Evolutionary conservation across 2,113 vertebrate genomes (phyloP), one percentile per base, ranked within the genome.

Genomic region (Xerus inauris): DNA sequence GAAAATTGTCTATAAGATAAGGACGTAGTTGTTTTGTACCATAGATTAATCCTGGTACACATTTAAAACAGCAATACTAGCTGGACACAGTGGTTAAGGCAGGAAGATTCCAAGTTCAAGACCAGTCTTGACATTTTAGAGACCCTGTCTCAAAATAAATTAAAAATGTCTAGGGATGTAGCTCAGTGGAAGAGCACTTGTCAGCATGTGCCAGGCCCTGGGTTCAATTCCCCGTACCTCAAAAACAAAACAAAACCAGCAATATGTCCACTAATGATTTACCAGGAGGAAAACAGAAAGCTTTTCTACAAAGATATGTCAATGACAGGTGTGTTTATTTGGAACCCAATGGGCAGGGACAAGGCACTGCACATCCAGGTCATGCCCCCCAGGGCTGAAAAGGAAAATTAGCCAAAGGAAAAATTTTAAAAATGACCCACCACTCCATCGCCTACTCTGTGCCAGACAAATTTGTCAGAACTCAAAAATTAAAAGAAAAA

Each of bases 311-410:
- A 62, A 94, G 24, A 64, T 9, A 1, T 94, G 64, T 94, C 64
- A 96, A 91, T 94, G 82, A 92, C 87, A 38, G 67, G 22, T 84
- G 47, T 84, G 40, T 88, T 97, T 81, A 80, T 22, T 81, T 20
- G 59, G 54, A 89, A 81, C 5, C 40, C 79, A 59, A 10, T 1
- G 32, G 79, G 6, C 47, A 77, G 24, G 12, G 24, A 16, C 0
- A 47, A 88, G 22, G 8, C 8, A 14, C 38, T 45, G 62, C 28
- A 30, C 19, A 49, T 77, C 75, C 26, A 89, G 40, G 45, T 79
- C 67, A 93, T 87, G 28, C 47, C 20, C 64, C 73, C 6, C 24
- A 67, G 64, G 51, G 19, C 35, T 69, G 35, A 49, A 88, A 82
- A 64, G 12, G 3, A 59, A 81, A 96, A 75, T 93, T 80, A 81